Evolutionary conservation across 2,888 invertebrate species (phyloP), one percentile per base, ranked within the genome.

Genomic region (Leucania comma): DNA sequence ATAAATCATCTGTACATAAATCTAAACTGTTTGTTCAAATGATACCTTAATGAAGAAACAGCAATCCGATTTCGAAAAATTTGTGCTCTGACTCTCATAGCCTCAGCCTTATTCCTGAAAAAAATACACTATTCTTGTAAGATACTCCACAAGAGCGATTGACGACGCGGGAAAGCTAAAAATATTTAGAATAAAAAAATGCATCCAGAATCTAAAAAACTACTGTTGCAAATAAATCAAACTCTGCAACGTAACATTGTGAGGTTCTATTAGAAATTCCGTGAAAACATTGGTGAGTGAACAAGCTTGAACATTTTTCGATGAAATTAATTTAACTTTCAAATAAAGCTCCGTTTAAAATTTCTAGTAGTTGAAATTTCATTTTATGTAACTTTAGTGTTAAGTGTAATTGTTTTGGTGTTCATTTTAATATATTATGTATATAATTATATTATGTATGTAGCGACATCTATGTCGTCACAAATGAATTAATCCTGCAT

Each of bases 271-370:
- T 51, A 50, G 20, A 53, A 63, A 78, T 58, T 56, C 38, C 29
- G 3, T 67, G 54, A 61, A 70, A 69, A 72, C 72, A 32, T 29
- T 38, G 4, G 8, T 29, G 29, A 29, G 29, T 29, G 29, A 29
- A 29, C 29, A 29, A 29, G 29, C 3, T 9, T n/a, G 29, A 35
- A 58, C 35, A 57, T 72, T 72, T 71, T 57, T 67, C 22, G 42
- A 59, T 67, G 22, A 61, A 67, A 61, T 72, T 69, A 78, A 73
- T 81, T 67, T 51, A 78, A 78, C 72, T 81, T 81, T 73, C 14
- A 61, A 66, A 50, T 69, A 60, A 50, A 68, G 35, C 38, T 17
- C 6, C 1, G 32, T 24, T 42, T 50, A 2, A 14, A 51, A 20
- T 63, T 56, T 35, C 14, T 26, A 24, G 14, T 46, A 35, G 48